Base-by-base conservation (phyloP, 2,113 vertebrate species). In the Vombatus ursinus region DNA sequence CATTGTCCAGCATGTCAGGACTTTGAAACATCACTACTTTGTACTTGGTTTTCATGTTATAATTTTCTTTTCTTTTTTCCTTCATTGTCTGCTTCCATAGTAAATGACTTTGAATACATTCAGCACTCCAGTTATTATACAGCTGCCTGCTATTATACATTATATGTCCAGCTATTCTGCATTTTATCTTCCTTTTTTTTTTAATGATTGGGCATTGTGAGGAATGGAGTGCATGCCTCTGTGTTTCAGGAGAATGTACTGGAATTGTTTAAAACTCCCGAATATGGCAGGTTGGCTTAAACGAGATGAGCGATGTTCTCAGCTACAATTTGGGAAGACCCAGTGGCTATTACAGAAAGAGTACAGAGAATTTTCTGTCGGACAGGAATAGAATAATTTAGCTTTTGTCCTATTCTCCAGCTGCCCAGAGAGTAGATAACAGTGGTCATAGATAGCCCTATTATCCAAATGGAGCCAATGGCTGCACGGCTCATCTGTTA, bases 391-490 rank as follows among this genome's bases (percentile, higher is more conserved):
- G 48, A 96, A 89, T 92, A 54, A 52, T 91, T 96, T 96, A 96
- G 92, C 95, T 97, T 98, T 97, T 97, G 96, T 97, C 92, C 96
- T 91, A 8, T 89, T 48, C 68, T 52, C 92, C 94, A 96, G 97
- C 96, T 96, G 95, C 93, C 94, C 19, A 0, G 52, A 96, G 89
- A 96, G 93, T 19, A 96, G 96, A 96, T 97, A 97, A 96, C 95
- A 52, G 91, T 92, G 95, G 94, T 95, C 96, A 97, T 54, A 96
- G 97, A 96, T 61, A 96, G 96, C 90, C 90, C 90, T 93, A 97
- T 98, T 98, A 98, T 96, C 95, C 97, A 96, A 96, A 97, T 95
- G 96, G 96, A 96, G 94, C 94, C 95, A 93, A 50, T 57, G 90
- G 92, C 26, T 22, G 50, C 28, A 0, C 77, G 25, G 53, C 90